Evolutionary conservation across 2,113 vertebrate genomes (phyloP), one percentile per base, ranked within the genome.

Genomic region (Ariopsis seemanni): DNA sequence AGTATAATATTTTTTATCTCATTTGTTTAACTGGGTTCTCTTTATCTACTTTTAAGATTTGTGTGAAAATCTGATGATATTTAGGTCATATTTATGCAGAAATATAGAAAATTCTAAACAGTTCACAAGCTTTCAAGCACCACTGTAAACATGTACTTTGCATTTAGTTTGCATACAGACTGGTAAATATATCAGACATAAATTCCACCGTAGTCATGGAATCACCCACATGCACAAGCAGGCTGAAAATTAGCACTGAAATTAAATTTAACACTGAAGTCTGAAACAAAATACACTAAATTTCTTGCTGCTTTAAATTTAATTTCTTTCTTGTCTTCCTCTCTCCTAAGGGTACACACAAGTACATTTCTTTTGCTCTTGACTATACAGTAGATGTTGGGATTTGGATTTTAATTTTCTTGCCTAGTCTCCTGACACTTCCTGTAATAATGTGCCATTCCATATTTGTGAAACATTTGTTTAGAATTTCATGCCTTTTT

Each of bases 401-500:
- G 53, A 58, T n/a, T 81, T 1, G 14, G 57, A 18, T 58, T 82
- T 55, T 55, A 53, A 58, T 80, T 58, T 83, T 52, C 22, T 27
- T 4, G 2, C 14, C 25, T 1, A 9, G 22, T 83, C 63, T 53
- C 82, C 82, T 27, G 82, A 67, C 63, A 53, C 25, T n/a, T 8
- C 8, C 78, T 65, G 62, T 52, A 82, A 67, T 83, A 82, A 82
- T 82, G 30, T 81, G 79, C 17, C 6, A 80, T 27, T 20, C 20
- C 60, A 7, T 62, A 62, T 58, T 90, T 91, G 80, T 34, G 30
- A 87, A 52, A 87, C 63, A 89, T 87, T 72, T 82, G 65, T 60
- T 86, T 58, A 57, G 1, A 10, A 55, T 71, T n/a, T 34, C 4
- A 57, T 80, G 58, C 18, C n/a, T 7, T 27, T 27, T 12, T 25